phyloP scores from a whole-genome alignment of 2,888 invertebrate genomes.

The Ennomos quercinarius region DNA sequence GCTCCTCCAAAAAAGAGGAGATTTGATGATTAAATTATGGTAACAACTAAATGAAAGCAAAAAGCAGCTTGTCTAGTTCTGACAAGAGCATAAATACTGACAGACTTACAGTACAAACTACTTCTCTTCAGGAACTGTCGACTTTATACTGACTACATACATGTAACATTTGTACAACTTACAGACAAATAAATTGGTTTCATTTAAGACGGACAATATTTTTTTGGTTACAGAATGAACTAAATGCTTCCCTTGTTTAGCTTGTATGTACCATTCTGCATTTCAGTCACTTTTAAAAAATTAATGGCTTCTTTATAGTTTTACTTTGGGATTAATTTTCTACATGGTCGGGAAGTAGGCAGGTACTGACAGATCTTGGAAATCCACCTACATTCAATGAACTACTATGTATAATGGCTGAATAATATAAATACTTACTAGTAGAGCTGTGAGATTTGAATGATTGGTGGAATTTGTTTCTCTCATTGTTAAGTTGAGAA shows the following conservation, averaged over 20 bases:
- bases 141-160: conserved; percentile 26
- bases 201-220: conserved; percentile 48
- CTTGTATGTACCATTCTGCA: conserved; percentile 8
- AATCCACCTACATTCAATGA: too few species aligned
- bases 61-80: too few species aligned
- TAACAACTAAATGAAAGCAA: too few species aligned
- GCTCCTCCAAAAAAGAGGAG: conserved; percentile 58
- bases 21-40: conserved; percentile 36
- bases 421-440: too few species aligned
- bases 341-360: too few species aligned
- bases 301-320: conserved; percentile 5
- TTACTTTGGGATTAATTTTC: too few species aligned
- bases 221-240: conserved; percentile 31
- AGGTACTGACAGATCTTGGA: too few species aligned
- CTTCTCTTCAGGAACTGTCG: conserved; percentile 38
- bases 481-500: too few species aligned
- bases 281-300: not conserved
- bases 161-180: conserved; percentile 36
- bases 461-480: too few species aligned
- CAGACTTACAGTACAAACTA: conserved; percentile 40
- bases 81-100: conserved; percentile 31
- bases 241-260: conserved; percentile 30
- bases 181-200: conserved; percentile 49
- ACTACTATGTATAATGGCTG: too few species aligned
- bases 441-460: too few species aligned